These are phyloP conservation scores for Catharus fuscescens DNA, from an alignment of 2,113 vertebrate species.

Conservation along the genomic window DNA sequence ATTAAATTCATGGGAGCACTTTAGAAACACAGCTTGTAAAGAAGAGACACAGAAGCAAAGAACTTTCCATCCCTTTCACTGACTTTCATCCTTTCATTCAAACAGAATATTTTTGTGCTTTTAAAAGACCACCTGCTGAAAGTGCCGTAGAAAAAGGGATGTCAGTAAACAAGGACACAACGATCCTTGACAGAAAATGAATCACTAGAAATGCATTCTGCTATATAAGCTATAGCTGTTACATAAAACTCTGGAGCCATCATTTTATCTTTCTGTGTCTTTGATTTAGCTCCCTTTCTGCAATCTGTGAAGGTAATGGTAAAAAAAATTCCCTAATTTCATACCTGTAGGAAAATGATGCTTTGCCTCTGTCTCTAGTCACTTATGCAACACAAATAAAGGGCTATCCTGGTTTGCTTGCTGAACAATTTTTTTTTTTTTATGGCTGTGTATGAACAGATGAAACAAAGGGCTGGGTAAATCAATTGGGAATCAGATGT, in stretches of 20 bases:
- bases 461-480: conserved; percentile 8
- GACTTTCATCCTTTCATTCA: conserved; percentile 23
- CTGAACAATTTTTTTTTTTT: neutral
- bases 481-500: neutral
- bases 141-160: neutral
- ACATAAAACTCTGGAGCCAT: neutral
- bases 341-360: neutral
- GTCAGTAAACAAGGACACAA: conserved; percentile 28
- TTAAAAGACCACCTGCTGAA: conserved; percentile 37
- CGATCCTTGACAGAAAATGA: neutral
- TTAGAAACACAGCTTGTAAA: neutral
- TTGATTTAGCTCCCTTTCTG: neutral
- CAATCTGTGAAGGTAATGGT: neutral
- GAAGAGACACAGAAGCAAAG: neutral
- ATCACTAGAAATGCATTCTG: neutral
- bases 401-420: neutral
- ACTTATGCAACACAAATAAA: neutral
- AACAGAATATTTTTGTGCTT: conserved; percentile 21
- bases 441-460: neutral
- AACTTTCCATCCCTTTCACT: neutral
- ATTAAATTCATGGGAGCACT: neutral
- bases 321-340: neutral
- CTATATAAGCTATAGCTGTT: neutral
- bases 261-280: neutral
- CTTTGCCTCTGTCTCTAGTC: neutral